Percentiles rank a stretch among this genome's conserved stretches.
Conservation (phyloP, 1,140 invertebrate species). For the Drosophila albomicans region DNA sequence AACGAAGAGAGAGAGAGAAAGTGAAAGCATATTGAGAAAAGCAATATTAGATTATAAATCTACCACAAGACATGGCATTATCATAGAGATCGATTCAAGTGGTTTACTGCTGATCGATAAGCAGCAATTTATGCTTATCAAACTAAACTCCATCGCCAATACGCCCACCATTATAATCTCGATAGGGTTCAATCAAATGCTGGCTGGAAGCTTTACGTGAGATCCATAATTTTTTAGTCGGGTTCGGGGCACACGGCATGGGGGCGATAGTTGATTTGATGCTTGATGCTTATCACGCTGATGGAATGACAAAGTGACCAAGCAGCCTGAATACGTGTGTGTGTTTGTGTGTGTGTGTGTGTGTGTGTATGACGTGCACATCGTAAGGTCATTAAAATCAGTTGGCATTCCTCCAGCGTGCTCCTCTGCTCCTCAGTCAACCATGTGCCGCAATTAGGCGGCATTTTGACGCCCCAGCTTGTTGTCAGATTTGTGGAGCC, state of each 20-base stretch:
- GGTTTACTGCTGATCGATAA: constrained; percentile 50
- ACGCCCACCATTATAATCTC: constrained; percentile 56
- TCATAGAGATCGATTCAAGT: constrained; percentile 61
- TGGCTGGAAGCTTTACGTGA: constrained; percentile 22
- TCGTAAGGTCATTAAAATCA: constrained; percentile 32
- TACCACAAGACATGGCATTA: constrained; percentile 47
- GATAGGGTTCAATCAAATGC: constrained; percentile 20
- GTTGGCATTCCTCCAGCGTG: constrained; percentile 32
- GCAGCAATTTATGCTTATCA: constrained; percentile 73
- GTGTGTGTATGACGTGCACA: constrained; percentile 31
- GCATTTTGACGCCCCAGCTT: constrained; percentile 76
- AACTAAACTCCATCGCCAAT: neutral
- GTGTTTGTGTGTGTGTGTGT: constrained; percentile 1
- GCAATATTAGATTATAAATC: constrained; percentile 22
- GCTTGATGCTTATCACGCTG: constrained; percentile 67
- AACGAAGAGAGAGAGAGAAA: constrained; percentile 29
- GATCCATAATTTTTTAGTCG: constrained; percentile 32
- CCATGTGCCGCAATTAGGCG: constrained; percentile 75
- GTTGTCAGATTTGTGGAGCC: constrained; percentile 48
- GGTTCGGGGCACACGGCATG: constrained; percentile 19
- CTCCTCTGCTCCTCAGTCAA: constrained; percentile 14
- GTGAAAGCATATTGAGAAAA: constrained; percentile 13
- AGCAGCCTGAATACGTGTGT: constrained; percentile 9
- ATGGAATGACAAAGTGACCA: constrained; percentile 72
- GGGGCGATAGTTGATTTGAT: constrained; percentile 36